Conservation (phyloP, 1,140 invertebrate genomes). For the Drosophila bifasciata region DNA sequence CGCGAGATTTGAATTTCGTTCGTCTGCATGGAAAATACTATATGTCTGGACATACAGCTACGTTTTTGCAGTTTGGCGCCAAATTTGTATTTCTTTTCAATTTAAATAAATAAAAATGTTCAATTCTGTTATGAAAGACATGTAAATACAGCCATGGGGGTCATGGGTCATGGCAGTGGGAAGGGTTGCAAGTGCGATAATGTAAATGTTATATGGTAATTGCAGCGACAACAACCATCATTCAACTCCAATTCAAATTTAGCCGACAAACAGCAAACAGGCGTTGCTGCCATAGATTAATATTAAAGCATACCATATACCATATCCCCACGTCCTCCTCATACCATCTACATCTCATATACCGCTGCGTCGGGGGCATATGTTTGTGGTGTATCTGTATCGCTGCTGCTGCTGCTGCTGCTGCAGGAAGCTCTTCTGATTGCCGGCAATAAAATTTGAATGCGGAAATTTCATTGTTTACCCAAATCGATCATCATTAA, state of each 20-base stretch:
- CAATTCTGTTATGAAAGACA: too few relatives aligned
- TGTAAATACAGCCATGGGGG: too few relatives aligned
- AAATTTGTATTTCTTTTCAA: too few relatives aligned
- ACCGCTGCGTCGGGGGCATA: constrained; percentile 26
- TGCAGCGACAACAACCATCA: constrained; percentile 43
- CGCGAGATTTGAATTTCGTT: too few relatives aligned
- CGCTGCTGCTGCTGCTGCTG: too few relatives aligned
- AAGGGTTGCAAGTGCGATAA: constrained; percentile 17
- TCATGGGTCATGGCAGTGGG: too few relatives aligned
- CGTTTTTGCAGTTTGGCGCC: too few relatives aligned
- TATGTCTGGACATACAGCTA: too few relatives aligned
- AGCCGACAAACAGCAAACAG: constrained; percentile 62
- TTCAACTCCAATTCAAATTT: constrained; percentile 58
- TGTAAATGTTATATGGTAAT: constrained; percentile 32
- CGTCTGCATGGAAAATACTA: too few relatives aligned
- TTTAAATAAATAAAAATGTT: too few relatives aligned
- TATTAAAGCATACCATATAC: constrained; percentile 28
- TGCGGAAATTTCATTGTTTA: constrained; percentile 80
- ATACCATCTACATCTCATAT: background rate
- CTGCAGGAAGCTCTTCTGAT: constrained; percentile 62
- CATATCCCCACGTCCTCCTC: constrained; percentile 17
- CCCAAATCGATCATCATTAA: constrained; percentile 81
- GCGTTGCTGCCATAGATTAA: constrained; percentile 61
- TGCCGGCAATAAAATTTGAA: constrained; percentile 80
- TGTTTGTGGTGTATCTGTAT: constrained; percentile 24